phyloP scores from a whole-genome alignment of 2,113 vertebrate genomes.

The Cariama cristata region DNA sequence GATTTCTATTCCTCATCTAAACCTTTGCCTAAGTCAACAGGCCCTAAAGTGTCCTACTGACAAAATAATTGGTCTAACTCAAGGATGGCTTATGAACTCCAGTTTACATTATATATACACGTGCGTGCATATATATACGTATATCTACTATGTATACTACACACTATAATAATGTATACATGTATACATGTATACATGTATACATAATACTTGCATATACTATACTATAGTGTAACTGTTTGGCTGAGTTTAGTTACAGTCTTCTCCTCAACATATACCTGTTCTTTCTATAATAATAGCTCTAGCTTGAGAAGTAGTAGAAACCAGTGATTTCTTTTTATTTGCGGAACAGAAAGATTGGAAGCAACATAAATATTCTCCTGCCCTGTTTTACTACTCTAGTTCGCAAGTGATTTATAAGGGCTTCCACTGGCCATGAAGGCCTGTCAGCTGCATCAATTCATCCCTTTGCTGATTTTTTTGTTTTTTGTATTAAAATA shows the following conservation, averaged over 20 bases:
- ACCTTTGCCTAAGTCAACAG: neutral
- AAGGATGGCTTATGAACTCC: neutral
- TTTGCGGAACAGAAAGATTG: neutral
- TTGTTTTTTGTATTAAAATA: neutral
- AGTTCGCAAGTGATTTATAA: neutral
- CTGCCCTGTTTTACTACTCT: neutral
- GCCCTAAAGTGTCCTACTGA: neutral
- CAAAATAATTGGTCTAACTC: neutral
- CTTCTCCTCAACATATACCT: neutral
- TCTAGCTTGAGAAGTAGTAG: neutral
- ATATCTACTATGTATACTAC: neutral
- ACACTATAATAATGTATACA: neutral
- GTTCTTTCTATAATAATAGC: neutral
- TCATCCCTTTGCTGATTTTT: neutral
- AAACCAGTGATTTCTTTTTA: neutral
- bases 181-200: neutral
- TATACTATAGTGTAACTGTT: neutral
- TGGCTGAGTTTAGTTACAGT: neutral
- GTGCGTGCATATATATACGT: neutral
- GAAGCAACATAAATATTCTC: neutral
- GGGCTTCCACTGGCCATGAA: neutral
- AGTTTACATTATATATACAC: neutral
- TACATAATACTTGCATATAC: neutral
- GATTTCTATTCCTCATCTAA: neutral
- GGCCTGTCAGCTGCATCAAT: neutral